These are phyloP conservation scores for Anguilla marmorata DNA, from an alignment of 2,797 vertebrate species.

Conservation along the genomic window DNA sequence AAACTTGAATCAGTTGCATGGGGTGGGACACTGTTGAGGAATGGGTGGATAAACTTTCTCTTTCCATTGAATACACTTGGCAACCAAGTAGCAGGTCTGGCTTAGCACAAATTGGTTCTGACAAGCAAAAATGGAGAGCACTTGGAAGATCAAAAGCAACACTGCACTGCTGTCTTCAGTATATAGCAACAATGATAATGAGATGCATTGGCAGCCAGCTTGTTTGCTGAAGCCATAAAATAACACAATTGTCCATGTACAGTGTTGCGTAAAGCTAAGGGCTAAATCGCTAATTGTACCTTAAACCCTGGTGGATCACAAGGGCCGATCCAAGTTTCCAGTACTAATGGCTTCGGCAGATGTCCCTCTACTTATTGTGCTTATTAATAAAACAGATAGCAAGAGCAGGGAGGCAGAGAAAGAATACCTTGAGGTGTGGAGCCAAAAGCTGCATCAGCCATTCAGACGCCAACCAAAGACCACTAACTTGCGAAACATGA, in stretches of 20 bases:
- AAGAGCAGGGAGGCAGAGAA: constrained; percentile 32
- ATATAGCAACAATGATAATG: not conserved
- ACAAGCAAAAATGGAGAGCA: constrained; percentile 29
- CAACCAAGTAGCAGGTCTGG: constrained; percentile 38
- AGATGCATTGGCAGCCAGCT: not conserved
- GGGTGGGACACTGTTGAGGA: constrained; percentile 46
- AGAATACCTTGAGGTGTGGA: constrained; percentile 31
- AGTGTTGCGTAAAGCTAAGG: rapidly evolving
- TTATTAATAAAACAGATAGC: constrained; percentile 42
- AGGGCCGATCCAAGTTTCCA: constrained; percentile 42
- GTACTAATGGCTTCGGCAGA: constrained; percentile 54
- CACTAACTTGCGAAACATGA: not conserved
- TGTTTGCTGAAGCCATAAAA: constrained; percentile 14
- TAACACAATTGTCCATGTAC: not conserved
- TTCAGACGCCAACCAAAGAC: not conserved
- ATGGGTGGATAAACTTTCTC: constrained; percentile 47
- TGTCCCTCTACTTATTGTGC: constrained; percentile 33
- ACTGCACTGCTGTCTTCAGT: constrained; percentile 18
- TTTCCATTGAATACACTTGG: constrained; percentile 47
- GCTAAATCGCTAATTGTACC: not conserved
- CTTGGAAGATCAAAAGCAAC: constrained; percentile 37
- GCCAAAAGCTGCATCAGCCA: constrained; percentile 43
- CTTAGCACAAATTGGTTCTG: constrained; percentile 37
- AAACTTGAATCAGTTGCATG: constrained; percentile 52
- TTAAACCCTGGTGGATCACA: constrained; percentile 19